Percentiles rank a stretch among this genome's conserved stretches.
These are phyloP conservation scores for Dione vanillae DNA, from an alignment of 2,888 invertebrate genomes.

Conservation along the genomic window DNA sequence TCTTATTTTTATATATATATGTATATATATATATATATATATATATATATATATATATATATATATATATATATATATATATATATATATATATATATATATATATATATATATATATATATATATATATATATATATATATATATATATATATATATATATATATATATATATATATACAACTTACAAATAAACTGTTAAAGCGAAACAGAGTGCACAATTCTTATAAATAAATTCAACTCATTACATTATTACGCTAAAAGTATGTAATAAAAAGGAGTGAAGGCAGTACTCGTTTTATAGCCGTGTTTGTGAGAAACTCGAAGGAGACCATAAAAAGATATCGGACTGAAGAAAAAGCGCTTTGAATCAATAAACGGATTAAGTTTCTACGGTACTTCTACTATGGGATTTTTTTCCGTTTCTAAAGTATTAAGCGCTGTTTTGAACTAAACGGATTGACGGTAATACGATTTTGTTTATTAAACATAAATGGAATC, in stretches of 20 bases:
- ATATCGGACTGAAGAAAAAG: conserved; percentile 49
- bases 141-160: too few species aligned
- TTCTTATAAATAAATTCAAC: conserved; percentile 24
- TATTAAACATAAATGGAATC: conserved; percentile 20
- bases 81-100: too few species aligned
- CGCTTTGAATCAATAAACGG: conserved; percentile 58
- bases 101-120: too few species aligned
- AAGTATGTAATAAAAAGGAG: conserved; percentile 49
- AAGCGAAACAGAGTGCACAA: conserved; percentile 2
- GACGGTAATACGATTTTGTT: conserved; percentile 23
- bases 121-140: not conserved
- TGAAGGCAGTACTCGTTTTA: conserved; percentile 47
- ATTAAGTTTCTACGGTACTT: conserved; percentile 48
- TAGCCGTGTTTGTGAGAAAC: conserved; percentile 46
- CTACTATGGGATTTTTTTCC: conserved; percentile 25
- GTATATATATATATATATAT: too few species aligned
- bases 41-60: too few species aligned
- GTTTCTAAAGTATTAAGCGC: conserved; percentile 33
- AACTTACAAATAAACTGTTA: not conserved
- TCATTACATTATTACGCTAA: conserved; percentile 40
- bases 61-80: too few species aligned
- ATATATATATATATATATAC: not conserved
- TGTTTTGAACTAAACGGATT: conserved; percentile 24
- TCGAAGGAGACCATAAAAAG: conserved; percentile 47
- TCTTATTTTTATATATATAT: too few species aligned